phyloP scores from a whole-genome alignment of 2,888 invertebrate genomes.

The Andrena minutula region DNA sequence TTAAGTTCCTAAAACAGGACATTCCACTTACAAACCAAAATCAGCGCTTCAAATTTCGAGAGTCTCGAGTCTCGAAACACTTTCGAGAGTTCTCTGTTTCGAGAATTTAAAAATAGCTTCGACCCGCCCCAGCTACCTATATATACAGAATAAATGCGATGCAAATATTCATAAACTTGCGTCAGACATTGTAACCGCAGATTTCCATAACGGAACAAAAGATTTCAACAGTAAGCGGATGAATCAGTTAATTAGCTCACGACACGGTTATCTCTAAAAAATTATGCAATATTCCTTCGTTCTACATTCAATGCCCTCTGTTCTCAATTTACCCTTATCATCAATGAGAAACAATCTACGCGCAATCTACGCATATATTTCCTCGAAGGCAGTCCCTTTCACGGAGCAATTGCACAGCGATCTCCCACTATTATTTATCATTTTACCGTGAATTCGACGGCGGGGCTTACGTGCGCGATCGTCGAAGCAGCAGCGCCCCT shows the following conservation, averaged over 20 bases:
- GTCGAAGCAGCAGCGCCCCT: slow-evolving; percentile 34
- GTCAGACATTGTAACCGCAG: background rate
- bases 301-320: background rate
- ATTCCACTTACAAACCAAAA: no score
- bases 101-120: background rate
- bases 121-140: background rate
- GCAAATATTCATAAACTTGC: slow-evolving; percentile 9
- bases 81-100: no score
- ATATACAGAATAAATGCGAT: background rate
- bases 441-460: background rate
- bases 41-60: no score
- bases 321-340: background rate
- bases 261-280: background rate
- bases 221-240: slow-evolving; percentile 49
- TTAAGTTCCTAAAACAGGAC: no score
- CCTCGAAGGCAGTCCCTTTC: no score
- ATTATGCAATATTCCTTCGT: slow-evolving; percentile 1
- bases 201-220: slow-evolving; percentile 1
- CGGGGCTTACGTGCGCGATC: background rate
- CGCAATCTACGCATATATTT: background rate
- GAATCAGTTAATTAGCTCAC: slow-evolving; percentile 27
- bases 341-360: background rate
- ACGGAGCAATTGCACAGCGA: background rate
- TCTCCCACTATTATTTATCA: background rate
- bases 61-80: no score